Evolutionary conservation across 2,888 invertebrate species (phyloP).

Genomic region (Sympetrum striolatum): DNA sequence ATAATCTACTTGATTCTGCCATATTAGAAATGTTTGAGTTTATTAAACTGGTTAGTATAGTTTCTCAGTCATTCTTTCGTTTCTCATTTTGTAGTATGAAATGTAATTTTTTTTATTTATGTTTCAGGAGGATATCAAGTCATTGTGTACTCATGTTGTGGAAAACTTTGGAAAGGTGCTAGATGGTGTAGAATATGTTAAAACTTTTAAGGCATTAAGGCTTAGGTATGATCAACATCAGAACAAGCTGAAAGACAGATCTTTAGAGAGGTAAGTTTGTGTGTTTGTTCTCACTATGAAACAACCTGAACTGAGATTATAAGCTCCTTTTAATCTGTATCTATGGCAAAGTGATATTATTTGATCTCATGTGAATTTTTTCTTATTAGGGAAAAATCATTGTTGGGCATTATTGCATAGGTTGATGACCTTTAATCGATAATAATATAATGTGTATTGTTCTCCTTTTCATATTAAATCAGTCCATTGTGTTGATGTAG

Average conservation of each 20-base stretch:
- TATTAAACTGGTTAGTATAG: slow-evolving; percentile 76
- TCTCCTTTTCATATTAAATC: too few species aligned
- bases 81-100: neutral
- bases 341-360: too few species aligned
- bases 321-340: too few species aligned
- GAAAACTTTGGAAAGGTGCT: slow-evolving; percentile 95
- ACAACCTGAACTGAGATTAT: too few species aligned
- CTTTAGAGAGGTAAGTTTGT: slow-evolving; percentile 69
- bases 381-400: too few species aligned
- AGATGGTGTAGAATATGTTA: slow-evolving; percentile 95
- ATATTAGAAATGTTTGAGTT: slow-evolving; percentile 99
- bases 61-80: slow-evolving; percentile 15
- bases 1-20: slow-evolving; percentile 98
- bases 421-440: too few species aligned
- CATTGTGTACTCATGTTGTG: slow-evolving; percentile 90
- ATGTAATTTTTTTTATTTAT: slow-evolving; percentile 47
- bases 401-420: too few species aligned
- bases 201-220: slow-evolving; percentile 95
- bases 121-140: slow-evolving; percentile 85
- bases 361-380: too few species aligned
- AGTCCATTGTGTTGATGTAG: too few species aligned
- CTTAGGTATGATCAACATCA: slow-evolving; percentile 89
- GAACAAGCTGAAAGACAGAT: slow-evolving; percentile 85
- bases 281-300: too few species aligned
- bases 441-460: too few species aligned